phyloP scores from a whole-genome alignment of 2,113 vertebrate species.

The Peromyscus polionotus region DNA sequence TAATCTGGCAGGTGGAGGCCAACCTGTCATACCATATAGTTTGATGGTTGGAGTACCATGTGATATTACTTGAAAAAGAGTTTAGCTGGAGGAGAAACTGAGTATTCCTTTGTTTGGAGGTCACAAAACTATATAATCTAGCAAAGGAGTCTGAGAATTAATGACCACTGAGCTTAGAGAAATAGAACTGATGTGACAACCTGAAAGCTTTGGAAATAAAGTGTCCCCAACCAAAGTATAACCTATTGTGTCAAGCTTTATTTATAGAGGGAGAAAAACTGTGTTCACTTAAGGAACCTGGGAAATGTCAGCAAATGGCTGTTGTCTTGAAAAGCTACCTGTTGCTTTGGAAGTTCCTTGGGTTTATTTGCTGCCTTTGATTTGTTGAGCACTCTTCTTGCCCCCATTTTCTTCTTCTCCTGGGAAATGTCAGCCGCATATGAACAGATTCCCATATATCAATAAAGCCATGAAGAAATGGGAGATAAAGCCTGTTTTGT shows the following conservation, averaged over 20 bases:
- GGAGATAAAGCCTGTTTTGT: conserved; percentile 42
- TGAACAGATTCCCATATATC: neutral
- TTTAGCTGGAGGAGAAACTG: neutral
- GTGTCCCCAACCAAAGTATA: neutral
- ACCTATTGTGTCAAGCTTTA: conserved; percentile 20
- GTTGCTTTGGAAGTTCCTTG: conserved; percentile 16
- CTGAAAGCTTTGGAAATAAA: conserved; percentile 43
- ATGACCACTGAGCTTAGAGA: neutral
- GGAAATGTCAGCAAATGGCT: neutral
- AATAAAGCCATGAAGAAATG: conserved; percentile 39
- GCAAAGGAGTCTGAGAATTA: neutral
- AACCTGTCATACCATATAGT: neutral
- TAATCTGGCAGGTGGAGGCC: neutral
- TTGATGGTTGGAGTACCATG: neutral
- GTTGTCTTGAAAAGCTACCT: conserved; percentile 42
- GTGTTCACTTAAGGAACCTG: neutral
- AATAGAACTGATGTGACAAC: neutral
- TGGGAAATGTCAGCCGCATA: conserved; percentile 27
- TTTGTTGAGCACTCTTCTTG: neutral
- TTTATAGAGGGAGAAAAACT: conserved; percentile 24
- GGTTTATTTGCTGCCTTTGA: neutral
- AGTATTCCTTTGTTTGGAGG: neutral
- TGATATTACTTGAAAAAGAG: neutral
- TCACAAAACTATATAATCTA: neutral
- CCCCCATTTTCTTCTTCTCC: neutral